A percentile compares a stretch with the other conserved stretches of the same genome.
Conservation (phyloP, 2,797 vertebrate genomes). For the Hybognathus amarus region DNA sequence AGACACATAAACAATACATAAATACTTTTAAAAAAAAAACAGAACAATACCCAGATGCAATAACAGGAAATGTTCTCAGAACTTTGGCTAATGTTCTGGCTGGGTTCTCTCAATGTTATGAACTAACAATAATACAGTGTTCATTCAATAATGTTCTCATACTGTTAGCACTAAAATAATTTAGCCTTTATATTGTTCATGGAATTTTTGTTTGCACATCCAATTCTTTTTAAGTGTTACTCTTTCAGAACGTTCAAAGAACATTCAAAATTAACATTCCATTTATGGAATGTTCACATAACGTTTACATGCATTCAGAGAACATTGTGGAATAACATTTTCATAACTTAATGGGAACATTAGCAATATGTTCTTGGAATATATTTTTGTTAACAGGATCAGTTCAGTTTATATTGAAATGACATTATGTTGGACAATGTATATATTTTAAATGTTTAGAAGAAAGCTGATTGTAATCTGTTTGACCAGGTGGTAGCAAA, state of each 20-base stretch:
- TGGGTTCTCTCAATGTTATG: background rate
- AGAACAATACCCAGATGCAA: background rate
- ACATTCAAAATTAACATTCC: background rate
- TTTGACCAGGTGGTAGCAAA: constrained; percentile 69
- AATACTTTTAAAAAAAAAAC: background rate
- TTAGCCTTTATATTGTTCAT: background rate
- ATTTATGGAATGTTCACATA: background rate
- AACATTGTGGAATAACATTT: background rate
- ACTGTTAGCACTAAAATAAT: background rate
- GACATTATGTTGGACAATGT: background rate
- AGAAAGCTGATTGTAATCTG: background rate
- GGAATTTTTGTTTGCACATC: background rate
- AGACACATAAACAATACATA: background rate
- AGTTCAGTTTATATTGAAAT: background rate
- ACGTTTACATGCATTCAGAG: background rate
- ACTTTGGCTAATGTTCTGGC: background rate
- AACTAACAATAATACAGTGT: background rate
- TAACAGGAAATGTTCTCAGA: background rate
- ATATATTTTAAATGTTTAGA: background rate
- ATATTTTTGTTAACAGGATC: too few species aligned
- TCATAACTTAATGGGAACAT: background rate
- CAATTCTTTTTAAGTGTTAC: background rate
- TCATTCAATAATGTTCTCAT: background rate
- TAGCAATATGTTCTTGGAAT: background rate
- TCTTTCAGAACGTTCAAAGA: too few species aligned